Percentiles rank a stretch among this genome's conserved stretches.
Conservation (phyloP, 2,113 vertebrate species). For the Phaethornis superciliosus region DNA sequence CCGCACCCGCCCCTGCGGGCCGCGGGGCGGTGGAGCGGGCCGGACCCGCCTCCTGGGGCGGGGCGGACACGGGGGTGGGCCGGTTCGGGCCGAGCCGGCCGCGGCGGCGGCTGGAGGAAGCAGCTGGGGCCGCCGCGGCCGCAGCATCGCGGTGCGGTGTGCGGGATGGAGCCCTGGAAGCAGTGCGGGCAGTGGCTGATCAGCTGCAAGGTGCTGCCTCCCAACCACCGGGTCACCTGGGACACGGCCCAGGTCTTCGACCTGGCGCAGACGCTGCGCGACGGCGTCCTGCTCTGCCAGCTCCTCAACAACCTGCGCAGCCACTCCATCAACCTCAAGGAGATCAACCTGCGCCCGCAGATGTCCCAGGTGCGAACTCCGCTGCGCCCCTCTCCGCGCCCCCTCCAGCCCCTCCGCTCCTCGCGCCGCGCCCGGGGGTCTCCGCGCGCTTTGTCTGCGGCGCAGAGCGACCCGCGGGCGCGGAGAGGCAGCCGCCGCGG, state of each 20-base stretch:
- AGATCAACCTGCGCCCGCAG: constrained; percentile 95
- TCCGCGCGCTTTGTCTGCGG: neutral
- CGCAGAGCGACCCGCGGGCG: neutral
- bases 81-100: neutral
- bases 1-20: neutral
- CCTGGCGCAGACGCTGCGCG: constrained; percentile 93
- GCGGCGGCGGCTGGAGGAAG: neutral
- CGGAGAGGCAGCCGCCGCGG: neutral
- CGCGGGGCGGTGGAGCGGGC: neutral
- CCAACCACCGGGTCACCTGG: constrained; percentile 94
- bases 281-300: constrained; percentile 94
- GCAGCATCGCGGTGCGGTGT: neutral
- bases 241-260: constrained; percentile 95
- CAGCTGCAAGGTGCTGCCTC: constrained; percentile 92
- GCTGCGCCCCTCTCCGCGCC: neutral
- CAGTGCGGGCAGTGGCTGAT: constrained; percentile 96
- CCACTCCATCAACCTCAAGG: constrained; percentile 92
- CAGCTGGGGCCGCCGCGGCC: neutral
- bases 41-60: neutral
- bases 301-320: constrained; percentile 93
- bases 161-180: constrained; percentile 91
- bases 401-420: neutral
- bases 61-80: neutral
- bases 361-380: constrained; percentile 90
- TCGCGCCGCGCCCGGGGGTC: neutral